phyloP scores from a whole-genome alignment of 2,797 vertebrate species.

The Melopsittacus undulatus region DNA sequence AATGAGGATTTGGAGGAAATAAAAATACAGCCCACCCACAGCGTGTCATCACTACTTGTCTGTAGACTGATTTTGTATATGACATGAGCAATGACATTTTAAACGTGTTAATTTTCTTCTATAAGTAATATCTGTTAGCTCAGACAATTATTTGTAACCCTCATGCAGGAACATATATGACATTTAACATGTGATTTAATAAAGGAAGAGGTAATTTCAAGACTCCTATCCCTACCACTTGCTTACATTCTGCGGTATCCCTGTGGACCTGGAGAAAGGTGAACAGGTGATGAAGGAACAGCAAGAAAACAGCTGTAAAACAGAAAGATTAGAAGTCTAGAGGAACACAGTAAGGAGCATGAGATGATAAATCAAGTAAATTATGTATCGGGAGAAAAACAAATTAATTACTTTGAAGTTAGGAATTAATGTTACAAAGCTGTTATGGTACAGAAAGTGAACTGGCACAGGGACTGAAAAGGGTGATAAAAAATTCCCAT shows the following conservation, averaged over 20 bases:
- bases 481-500: neutral
- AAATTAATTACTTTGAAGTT: neutral
- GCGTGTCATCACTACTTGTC: neutral
- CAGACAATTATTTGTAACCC: neutral
- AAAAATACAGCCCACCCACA: neutral
- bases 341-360: neutral
- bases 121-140: neutral
- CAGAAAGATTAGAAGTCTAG: neutral
- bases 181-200: neutral
- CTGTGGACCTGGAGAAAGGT: neutral
- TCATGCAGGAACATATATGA: neutral
- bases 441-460: neutral
- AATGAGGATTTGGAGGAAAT: neutral
- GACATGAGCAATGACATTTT: neutral
- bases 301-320: neutral
- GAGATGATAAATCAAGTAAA: neutral
- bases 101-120: neutral
- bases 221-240: neutral
- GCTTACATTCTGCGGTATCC: rapidly evolving
- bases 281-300: neutral
- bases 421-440: neutral
- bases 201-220: neutral
- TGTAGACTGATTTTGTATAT: neutral
- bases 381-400: neutral
- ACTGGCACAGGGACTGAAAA: neutral